Evolutionary conservation across 1,140 invertebrate genomes (phyloP), one percentile per base, ranked within the genome.

Genomic region (Octopus sinensis): DNA sequence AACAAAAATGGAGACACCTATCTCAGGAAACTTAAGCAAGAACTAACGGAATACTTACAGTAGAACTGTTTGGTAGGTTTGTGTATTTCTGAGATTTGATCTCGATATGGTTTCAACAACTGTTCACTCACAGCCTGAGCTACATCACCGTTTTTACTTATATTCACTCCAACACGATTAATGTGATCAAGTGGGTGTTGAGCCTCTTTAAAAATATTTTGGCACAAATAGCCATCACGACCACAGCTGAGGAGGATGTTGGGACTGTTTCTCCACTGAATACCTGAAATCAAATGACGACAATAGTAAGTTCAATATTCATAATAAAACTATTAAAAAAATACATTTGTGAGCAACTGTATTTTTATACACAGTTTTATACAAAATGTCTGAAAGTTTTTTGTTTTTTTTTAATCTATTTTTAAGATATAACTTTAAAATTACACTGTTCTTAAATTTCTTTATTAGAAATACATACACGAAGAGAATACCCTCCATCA

Each of bases 191-290:
- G 95, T 17, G 96, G 96, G 85, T 96, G 92, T 23, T 93, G 93
- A 6, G 96, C 96, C 91, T 97, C 96, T 87, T 93, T 93, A 89
- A 98, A 97, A 52, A 94, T 92, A 89, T 98, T 96, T 86, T 96
- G 95, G 87, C 94, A 95, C 5, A 97, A 87, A 52, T 93, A 95
- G 76, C 93, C 94, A 88, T 97, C 96, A 93, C 95, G 93, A 88
- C 96, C 95, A 10, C 95, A 95, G 13, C 96, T 96, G 13, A 98
- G 92, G 88, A 98, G 94, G 76, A 94, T 92, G 88, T 96, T 93
- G 0, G 95, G 94, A 90, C 96, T 94, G 86, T 94, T 93, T 78
- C 86, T 87, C 96, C 96, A 98, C 13, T 94, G 94, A 84, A 98
- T 95, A 71, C 88, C 91, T 91, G 79, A 68, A 84, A 77, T 54